Percentiles rank a stretch among this genome's conserved stretches.
phyloP scores from a whole-genome alignment of 1,140 invertebrate genomes.

The Hypothenemus hampei region DNA sequence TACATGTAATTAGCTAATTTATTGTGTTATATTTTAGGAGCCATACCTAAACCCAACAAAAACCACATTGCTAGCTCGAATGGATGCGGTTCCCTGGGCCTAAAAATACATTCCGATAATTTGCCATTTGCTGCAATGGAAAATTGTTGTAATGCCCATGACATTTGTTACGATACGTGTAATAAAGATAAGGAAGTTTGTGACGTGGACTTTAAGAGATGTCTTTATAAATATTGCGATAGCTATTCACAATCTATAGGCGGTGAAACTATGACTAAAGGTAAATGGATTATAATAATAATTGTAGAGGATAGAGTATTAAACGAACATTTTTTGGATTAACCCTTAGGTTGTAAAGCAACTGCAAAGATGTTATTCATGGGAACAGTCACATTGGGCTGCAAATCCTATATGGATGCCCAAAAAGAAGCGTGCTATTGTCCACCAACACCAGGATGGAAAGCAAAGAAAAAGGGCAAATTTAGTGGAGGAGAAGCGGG shows the following conservation, averaged over 20 bases:
- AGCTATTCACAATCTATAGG: constrained; percentile 56
- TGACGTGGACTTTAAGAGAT: constrained; percentile 80
- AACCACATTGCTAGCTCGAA: constrained; percentile 68
- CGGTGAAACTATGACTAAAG: constrained; percentile 59
- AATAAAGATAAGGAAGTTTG: constrained; percentile 79
- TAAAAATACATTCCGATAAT: constrained; percentile 68
- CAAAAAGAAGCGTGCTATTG: constrained; percentile 77
- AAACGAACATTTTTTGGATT: background rate
- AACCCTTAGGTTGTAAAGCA: constrained; percentile 66
- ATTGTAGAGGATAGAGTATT: background rate
- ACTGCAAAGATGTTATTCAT: constrained; percentile 79
- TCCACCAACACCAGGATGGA: constrained; percentile 41
- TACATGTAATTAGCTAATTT: too few relatives aligned
- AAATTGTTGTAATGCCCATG: constrained; percentile 79
- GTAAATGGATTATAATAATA: constrained; percentile 38
- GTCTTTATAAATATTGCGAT: constrained; percentile 78
- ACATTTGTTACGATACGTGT: constrained; percentile 87
- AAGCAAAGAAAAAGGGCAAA: constrained; percentile 52
- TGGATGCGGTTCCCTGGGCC: constrained; percentile 75
- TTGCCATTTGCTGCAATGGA: constrained; percentile 73
- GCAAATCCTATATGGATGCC: constrained; percentile 75
- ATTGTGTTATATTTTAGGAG: constrained; percentile 51
- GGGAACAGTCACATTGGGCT: constrained; percentile 74
- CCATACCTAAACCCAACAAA: constrained; percentile 60
- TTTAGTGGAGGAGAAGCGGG: constrained; percentile 39